Percentiles rank a stretch among this genome's conserved stretches.
phyloP scores from a whole-genome alignment of 2,113 vertebrate species.

The Neotragus pygmaeus region DNA sequence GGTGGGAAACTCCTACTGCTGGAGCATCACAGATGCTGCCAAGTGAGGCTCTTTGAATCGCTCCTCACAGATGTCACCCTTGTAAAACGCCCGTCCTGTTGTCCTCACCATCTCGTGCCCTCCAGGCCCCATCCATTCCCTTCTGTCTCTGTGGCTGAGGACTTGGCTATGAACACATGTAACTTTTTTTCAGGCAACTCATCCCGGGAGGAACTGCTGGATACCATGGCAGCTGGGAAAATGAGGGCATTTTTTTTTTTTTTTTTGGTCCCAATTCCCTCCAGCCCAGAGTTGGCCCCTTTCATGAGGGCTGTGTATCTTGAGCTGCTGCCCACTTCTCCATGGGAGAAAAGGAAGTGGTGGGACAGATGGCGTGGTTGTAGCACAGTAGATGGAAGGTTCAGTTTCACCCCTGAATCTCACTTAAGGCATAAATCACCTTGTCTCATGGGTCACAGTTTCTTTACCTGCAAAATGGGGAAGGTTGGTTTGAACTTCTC shows the following conservation, averaged over 20 bases:
- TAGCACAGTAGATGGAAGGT: fast-evolving
- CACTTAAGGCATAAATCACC: background rate
- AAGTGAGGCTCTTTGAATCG: background rate
- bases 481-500: background rate
- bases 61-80: background rate
- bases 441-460: background rate
- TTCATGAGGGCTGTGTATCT: too few species aligned
- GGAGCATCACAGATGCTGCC: background rate
- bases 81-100: background rate
- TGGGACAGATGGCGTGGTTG: background rate
- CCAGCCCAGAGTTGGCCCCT: background rate
- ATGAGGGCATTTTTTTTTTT: background rate
- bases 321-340: background rate
- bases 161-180: background rate
- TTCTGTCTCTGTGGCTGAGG: background rate
- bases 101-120: too few species aligned
- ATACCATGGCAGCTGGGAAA: background rate
- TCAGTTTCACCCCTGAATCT: background rate
- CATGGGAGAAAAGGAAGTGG: background rate
- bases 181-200: background rate
- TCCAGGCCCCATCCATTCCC: background rate
- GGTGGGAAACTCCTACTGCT: background rate
- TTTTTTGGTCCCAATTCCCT: background rate
- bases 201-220: background rate
- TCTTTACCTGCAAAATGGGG: background rate